These are phyloP conservation scores for Drosophila sulfurigaster DNA, from an alignment of 1,140 invertebrate genomes.

Conservation along the genomic window DNA sequence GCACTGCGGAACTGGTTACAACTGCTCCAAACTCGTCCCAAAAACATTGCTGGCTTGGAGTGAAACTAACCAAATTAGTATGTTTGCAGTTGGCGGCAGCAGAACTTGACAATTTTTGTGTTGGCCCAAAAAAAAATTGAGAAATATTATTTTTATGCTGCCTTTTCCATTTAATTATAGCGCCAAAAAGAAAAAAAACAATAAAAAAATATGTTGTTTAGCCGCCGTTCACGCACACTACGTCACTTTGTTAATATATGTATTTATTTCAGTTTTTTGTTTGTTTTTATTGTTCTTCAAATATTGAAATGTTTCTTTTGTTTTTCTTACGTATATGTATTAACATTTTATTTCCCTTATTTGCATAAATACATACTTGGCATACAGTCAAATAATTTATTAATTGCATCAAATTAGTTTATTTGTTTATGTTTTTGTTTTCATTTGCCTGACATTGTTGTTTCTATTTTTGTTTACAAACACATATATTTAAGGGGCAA, in stretches of 20 bases:
- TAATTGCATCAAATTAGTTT: neutral
- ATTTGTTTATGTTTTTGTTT: slow-evolving; percentile 19
- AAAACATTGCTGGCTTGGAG: neutral
- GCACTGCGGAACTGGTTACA: slow-evolving; percentile 24
- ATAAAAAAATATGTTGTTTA: neutral
- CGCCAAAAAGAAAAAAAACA: neutral
- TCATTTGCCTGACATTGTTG: slow-evolving; percentile 9
- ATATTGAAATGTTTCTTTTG: neutral
- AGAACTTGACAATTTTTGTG: slow-evolving; percentile 12
- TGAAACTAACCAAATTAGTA: slow-evolving; percentile 2
- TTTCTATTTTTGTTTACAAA: slow-evolving; percentile 36
- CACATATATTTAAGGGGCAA: neutral
- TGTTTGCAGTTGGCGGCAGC: neutral
- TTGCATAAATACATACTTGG: slow-evolving; percentile 9
- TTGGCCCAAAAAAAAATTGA: slow-evolving; percentile 1
- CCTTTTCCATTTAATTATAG: slow-evolving; percentile 31
- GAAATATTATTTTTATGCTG: slow-evolving; percentile 18
- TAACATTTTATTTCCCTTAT: slow-evolving; percentile 5
- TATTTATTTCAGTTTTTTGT: slow-evolving; percentile 2
- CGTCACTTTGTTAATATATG: neutral
- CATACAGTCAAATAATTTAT: neutral
- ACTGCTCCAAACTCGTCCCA: slow-evolving; percentile 18
- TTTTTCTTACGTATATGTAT: slow-evolving; percentile 10
- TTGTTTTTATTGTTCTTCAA: neutral
- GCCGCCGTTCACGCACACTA: neutral